Conservation (phyloP, 1,140 invertebrate species). For the Goniozus legneri region DNA sequence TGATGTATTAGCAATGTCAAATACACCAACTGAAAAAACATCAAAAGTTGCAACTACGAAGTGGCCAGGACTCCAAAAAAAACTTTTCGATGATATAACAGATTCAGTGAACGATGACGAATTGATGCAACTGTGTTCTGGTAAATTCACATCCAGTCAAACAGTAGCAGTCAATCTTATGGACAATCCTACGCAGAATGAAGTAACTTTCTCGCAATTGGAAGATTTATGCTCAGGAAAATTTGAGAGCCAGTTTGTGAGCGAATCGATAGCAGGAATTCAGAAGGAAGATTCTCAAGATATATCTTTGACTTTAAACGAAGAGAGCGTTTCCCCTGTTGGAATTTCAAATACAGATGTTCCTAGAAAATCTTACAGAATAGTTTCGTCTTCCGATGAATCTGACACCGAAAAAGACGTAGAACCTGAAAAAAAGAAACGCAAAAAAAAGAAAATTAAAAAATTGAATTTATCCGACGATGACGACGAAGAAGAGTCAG, state of each 20-base stretch:
- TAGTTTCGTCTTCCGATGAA: conserved; percentile 12
- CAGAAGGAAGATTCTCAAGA: conserved; percentile 30
- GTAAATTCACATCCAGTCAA: conserved; percentile 47
- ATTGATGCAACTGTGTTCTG: conserved; percentile 55
- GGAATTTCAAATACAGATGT: conserved; percentile 15
- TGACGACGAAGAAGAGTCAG: conserved; percentile 35
- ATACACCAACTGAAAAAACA: conserved; percentile 15
- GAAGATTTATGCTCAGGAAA: conserved; percentile 34
- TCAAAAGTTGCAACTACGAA: conserved; percentile 13
- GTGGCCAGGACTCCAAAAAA: conserved; percentile 40
- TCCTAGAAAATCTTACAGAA: background rate
- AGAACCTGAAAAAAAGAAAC: conserved; percentile 34
- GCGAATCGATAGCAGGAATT: conserved; percentile 2
- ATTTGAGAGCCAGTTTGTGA: conserved; percentile 23
- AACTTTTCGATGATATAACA: conserved; percentile 38
- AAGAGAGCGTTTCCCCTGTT: conserved; percentile 10
- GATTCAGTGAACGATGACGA: conserved; percentile 51
- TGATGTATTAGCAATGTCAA: conserved; percentile 4
- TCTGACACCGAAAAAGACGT: conserved; percentile 22
- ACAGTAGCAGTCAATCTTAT: conserved; percentile 9
- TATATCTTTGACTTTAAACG: conserved; percentile 17
- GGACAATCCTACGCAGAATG: background rate
- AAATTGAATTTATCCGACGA: conserved; percentile 43
- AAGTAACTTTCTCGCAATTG: conserved; percentile 33
- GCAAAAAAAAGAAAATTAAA: conserved; percentile 40